Base-by-base conservation (phyloP, 2,888 invertebrate genomes). In the Volucella zonaria region DNA sequence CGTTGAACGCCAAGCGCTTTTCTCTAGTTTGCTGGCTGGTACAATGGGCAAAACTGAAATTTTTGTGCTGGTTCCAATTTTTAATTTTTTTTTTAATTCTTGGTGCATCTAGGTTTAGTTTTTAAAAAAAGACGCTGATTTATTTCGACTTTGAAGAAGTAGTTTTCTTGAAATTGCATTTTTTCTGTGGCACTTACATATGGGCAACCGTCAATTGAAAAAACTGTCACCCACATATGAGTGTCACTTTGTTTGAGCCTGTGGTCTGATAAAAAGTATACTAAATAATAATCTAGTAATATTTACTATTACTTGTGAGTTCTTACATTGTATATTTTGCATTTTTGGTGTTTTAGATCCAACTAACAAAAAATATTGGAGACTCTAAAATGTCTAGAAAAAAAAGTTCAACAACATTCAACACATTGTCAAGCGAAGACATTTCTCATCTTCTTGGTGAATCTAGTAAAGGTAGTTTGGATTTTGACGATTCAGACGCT, bases 61-160 rank as follows among this genome's bases (percentile, higher is more conserved):
- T 18, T 18, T 18, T 18, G 18, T 18, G 18, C 18, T 18, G 18
- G 18, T 18, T 18, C 18, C 18, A 18, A 18, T 18, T 18, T 18
- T 18, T n/a, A n/a, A 1, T 18, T 18, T 18, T 15, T 23, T 45
- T 61, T 61, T 47, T 23, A 61, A 52, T 52, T 52, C 18, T 52
- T 52, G 52, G 31, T 23, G 52, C 52, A 52, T 52, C 52, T 18
- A 18, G 18, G 1, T 18, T 1, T 18, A 18, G 4, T 61, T 45
- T 61, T 45, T 61, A 43, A 38, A 58, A 58, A 58, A n/a, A n/a
- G n/a, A 58, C 58, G 11, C 38, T 58, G 40, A 58, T 58, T 58
- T 58, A 58, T 58, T 58, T 58, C 38, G 14, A 58, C 58, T 18
- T 40, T 58, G 58, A 58, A 40, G 40, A 58, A 58, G 58, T 58